A percentile compares a stretch with the other conserved stretches of the same genome.
Conservation (phyloP, 1,140 invertebrate species). For the Apis florea region DNA sequence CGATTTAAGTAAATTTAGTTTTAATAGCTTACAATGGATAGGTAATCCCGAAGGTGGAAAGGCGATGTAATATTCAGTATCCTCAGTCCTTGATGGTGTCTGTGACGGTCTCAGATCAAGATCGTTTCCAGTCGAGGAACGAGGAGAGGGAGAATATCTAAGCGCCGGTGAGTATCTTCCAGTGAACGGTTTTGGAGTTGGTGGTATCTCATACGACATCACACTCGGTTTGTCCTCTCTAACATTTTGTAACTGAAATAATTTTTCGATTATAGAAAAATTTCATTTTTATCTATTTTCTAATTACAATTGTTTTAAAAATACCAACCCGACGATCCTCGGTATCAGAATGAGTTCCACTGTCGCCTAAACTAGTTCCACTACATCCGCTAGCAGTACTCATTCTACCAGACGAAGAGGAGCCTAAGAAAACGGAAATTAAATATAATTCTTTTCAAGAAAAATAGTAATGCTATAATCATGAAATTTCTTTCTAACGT, state of each 20-base stretch:
- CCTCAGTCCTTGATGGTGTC: constrained; percentile 46
- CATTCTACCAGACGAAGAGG: constrained; percentile 88
- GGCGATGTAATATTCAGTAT: constrained; percentile 79
- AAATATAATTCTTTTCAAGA: background rate
- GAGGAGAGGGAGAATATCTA: constrained; percentile 67
- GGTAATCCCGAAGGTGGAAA: constrained; percentile 81
- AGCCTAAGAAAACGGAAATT: constrained; percentile 79
- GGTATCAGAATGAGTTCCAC: constrained; percentile 90
- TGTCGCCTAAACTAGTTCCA: constrained; percentile 89
- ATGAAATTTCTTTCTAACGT: too few species aligned
- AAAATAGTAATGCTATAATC: too few species aligned
- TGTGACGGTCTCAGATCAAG: constrained; percentile 65
- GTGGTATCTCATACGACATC: constrained; percentile 78
- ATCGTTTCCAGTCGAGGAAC: constrained; percentile 63
- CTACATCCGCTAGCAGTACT: constrained; percentile 88
- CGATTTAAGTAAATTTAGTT: background rate
- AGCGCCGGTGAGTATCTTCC: constrained; percentile 66
- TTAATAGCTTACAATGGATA: constrained; percentile 73
- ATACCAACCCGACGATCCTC: constrained; percentile 85
- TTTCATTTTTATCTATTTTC: background rate
- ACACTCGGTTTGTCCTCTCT: constrained; percentile 72
- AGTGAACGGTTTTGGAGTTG: constrained; percentile 76
- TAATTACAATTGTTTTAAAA: background rate
- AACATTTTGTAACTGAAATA: constrained; percentile 67
- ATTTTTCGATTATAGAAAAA: background rate